Evolutionary conservation across 2,797 vertebrate genomes (phyloP).

Genomic region (Danionella dracula): DNA sequence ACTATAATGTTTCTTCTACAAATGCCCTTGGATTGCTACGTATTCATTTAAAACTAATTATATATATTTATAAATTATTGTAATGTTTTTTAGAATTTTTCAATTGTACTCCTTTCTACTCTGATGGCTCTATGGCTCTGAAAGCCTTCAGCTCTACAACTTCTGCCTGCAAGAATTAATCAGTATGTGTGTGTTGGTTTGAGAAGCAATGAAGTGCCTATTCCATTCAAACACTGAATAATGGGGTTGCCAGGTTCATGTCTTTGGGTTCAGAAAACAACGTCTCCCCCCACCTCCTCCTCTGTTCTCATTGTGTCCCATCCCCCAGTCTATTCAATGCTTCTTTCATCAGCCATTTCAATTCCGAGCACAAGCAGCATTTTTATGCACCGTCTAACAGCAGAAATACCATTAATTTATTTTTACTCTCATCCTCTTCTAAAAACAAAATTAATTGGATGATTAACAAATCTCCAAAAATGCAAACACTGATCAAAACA

Average conservation of each 20-base stretch:
- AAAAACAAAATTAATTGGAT: neutral
- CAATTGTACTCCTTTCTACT: too few species aligned
- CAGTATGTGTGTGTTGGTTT: conserved; percentile 65
- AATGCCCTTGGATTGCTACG: too few species aligned
- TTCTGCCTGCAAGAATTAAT: conserved; percentile 19
- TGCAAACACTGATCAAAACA: conserved; percentile 30
- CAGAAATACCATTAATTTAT: conserved; percentile 51
- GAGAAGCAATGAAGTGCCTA: conserved; percentile 77
- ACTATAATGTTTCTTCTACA: too few species aligned
- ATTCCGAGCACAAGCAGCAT: conserved; percentile 74
- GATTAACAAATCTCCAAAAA: conserved; percentile 27
- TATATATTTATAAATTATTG: too few species aligned
- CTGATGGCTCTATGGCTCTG: neutral
- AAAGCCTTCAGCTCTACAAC: neutral
- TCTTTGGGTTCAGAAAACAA: conserved; percentile 46
- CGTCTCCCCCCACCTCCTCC: conserved; percentile 38
- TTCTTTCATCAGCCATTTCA: conserved; percentile 71
- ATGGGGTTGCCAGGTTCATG: conserved; percentile 74
- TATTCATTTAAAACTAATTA: too few species aligned
- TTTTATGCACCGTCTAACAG: conserved; percentile 67
- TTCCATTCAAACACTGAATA: conserved; percentile 76
- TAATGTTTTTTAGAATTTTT: too few species aligned
- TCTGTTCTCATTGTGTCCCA: conserved; percentile 53
- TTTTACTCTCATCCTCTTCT: conserved; percentile 35
- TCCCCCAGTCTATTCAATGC: conserved; percentile 38